These are phyloP conservation scores for Meles meles DNA, from an alignment of 2,113 vertebrate genomes.

Conservation along the genomic window DNA sequence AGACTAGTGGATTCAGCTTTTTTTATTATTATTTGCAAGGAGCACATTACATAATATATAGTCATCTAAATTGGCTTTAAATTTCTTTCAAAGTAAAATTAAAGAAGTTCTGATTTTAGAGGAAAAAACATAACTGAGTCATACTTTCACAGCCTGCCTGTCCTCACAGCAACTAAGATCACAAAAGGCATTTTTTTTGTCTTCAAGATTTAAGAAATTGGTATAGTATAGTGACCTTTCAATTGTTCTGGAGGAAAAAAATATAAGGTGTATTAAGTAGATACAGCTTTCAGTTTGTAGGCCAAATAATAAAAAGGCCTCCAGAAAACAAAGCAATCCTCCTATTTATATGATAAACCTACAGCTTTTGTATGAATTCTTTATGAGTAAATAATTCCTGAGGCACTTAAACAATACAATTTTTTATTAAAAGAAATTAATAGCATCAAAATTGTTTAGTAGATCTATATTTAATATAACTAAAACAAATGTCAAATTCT, in stretches of 20 bases:
- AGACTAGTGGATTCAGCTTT: slow-evolving; percentile 18
- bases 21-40: slow-evolving; percentile 12
- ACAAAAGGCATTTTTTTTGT: background rate
- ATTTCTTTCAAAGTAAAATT: slow-evolving; percentile 1
- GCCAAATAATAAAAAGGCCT: background rate
- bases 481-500: background rate
- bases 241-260: background rate
- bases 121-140: background rate
- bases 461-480: slow-evolving; percentile 5
- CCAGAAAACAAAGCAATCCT: background rate
- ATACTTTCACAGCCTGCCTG: slow-evolving; percentile 5
- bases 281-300: background rate
- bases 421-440: slow-evolving; percentile 57
- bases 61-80: slow-evolving; percentile 18
- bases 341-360: slow-evolving; percentile 20
- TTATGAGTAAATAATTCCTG: slow-evolving; percentile 52
- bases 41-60: background rate
- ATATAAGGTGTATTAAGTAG: background rate
- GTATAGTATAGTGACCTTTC: background rate
- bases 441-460: slow-evolving; percentile 25
- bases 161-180: slow-evolving; percentile 10
- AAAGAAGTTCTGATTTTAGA: background rate
- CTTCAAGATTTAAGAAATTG: slow-evolving; percentile 11
- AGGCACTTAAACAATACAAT: slow-evolving; percentile 39
- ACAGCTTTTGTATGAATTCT: background rate